Percentiles rank a stretch among this genome's conserved stretches.
These are phyloP conservation scores for Molorchus minor DNA, from an alignment of 2,888 invertebrate genomes.

Conservation along the genomic window DNA sequence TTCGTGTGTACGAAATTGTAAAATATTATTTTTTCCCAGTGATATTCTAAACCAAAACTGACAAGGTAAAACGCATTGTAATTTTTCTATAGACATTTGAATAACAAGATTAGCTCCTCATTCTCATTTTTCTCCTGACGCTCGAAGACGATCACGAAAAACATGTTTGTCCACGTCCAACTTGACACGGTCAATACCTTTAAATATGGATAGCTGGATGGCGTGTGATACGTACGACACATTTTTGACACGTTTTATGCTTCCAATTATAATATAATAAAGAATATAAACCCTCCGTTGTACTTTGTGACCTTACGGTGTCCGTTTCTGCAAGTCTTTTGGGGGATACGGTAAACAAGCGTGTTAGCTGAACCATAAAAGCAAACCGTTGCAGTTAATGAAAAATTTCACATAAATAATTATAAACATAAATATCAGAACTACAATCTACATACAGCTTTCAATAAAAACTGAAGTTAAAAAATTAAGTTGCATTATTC, in stretches of 20 bases:
- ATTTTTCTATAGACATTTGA: slow-evolving; percentile 29
- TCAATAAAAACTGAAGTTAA: background rate
- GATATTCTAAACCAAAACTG: too few species aligned
- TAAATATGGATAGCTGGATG: slow-evolving; percentile 16
- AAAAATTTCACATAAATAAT: too few species aligned
- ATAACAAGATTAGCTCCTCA: slow-evolving; percentile 22
- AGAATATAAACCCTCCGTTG: slow-evolving; percentile 54
- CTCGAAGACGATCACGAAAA: slow-evolving; percentile 41
- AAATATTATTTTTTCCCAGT: too few species aligned
- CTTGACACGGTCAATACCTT: slow-evolving; percentile 47
- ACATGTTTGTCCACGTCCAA: slow-evolving; percentile 49
- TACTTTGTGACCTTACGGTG: slow-evolving; percentile 46
- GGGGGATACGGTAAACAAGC: slow-evolving; percentile 14
- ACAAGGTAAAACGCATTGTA: too few species aligned
- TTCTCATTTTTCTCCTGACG: slow-evolving; percentile 9
- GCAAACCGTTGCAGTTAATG: slow-evolving; percentile 10
- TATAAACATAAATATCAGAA: too few species aligned
- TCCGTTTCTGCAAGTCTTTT: slow-evolving; percentile 19
- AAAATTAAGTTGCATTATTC: background rate
- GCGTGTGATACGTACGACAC: slow-evolving; percentile 45
- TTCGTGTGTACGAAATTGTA: too few species aligned
- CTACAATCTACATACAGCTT: too few species aligned
- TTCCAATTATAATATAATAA: slow-evolving; percentile 58
- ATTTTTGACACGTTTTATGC: slow-evolving; percentile 58
- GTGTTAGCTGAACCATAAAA: slow-evolving; percentile 20